These are phyloP conservation scores for Diarsia brunnea DNA, from an alignment of 2,888 invertebrate genomes.

Conservation along the genomic window DNA sequence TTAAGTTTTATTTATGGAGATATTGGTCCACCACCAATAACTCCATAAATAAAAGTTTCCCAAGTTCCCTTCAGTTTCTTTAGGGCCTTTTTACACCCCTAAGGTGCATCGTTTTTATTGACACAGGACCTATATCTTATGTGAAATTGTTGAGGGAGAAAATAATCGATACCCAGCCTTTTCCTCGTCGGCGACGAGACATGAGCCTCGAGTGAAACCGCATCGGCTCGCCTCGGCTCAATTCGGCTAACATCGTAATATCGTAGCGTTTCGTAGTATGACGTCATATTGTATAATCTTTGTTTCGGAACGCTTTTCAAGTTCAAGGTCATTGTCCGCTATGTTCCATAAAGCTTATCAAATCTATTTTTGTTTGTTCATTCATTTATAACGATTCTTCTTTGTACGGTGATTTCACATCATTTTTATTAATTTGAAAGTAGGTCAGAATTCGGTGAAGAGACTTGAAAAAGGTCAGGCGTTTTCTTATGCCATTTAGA, in stretches of 20 bases:
- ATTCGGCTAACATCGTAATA: conserved; percentile 1
- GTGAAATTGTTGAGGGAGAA: not conserved
- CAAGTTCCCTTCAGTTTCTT: not conserved
- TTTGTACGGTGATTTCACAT: not conserved
- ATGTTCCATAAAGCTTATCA: conserved; percentile 26
- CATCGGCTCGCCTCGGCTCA: not conserved
- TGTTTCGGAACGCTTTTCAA: conserved; percentile 32
- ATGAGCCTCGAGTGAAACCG: not conserved
- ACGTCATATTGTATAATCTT: conserved; percentile 33
- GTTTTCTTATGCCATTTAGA: not conserved
- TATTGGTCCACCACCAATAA: no score
- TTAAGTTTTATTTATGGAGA: no score
- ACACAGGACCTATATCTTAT: not conserved
- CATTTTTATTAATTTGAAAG: not conserved
- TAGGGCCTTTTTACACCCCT: not conserved
- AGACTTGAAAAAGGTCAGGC: not conserved
- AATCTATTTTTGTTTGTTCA: conserved; percentile 25
- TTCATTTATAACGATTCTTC: not conserved
- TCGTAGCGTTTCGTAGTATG: conserved; percentile 7
- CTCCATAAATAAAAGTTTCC: no score
- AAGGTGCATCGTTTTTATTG: not conserved
- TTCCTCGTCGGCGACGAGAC: not conserved
- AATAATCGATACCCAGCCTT: not conserved
- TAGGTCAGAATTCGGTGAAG: not conserved
- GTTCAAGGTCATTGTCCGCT: conserved; percentile 39